Evolutionary conservation across 2,888 invertebrate species (phyloP).

Genomic region (Spialia ferax): DNA sequence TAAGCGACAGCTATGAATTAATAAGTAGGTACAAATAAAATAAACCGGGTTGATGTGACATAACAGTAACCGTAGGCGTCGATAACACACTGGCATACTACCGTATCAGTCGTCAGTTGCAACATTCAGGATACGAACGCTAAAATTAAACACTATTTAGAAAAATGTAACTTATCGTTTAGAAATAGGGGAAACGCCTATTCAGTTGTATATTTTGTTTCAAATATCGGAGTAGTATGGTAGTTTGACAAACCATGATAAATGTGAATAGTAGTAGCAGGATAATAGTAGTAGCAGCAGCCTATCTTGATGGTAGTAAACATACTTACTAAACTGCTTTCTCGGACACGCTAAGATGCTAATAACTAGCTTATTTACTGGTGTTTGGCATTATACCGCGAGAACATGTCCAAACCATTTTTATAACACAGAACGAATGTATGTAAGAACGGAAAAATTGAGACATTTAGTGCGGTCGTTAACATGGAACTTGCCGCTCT

Average conservation of each 20-base stretch:
- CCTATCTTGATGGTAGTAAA: no score
- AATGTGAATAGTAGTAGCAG: no score
- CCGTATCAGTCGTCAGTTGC: slow-evolving; percentile 35
- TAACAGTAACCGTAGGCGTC: slow-evolving; percentile 38
- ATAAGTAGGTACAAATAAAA: slow-evolving; percentile 14
- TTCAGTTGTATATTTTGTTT: no score
- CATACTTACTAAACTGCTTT: no score
- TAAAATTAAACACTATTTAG: slow-evolving; percentile 1
- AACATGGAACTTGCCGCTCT: slow-evolving; percentile 2
- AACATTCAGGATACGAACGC: slow-evolving; percentile 23
- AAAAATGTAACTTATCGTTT: neutral
- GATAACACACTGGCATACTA: slow-evolving; percentile 47
- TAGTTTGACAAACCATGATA: no score
- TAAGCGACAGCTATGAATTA: neutral
- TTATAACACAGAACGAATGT: neutral
- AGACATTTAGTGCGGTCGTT: slow-evolving; percentile 19
- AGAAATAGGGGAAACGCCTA: no score
- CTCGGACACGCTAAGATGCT: no score
- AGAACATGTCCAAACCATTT: neutral
- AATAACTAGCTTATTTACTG: no score
- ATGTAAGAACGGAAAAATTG: slow-evolving; percentile 10
- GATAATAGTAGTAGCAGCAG: no score
- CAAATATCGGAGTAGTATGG: no score
- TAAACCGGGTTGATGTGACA: slow-evolving; percentile 22
- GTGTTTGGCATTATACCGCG: neutral